phyloP scores from a whole-genome alignment of 1,140 invertebrate genomes.

The Luehdorfia chinensis region DNA sequence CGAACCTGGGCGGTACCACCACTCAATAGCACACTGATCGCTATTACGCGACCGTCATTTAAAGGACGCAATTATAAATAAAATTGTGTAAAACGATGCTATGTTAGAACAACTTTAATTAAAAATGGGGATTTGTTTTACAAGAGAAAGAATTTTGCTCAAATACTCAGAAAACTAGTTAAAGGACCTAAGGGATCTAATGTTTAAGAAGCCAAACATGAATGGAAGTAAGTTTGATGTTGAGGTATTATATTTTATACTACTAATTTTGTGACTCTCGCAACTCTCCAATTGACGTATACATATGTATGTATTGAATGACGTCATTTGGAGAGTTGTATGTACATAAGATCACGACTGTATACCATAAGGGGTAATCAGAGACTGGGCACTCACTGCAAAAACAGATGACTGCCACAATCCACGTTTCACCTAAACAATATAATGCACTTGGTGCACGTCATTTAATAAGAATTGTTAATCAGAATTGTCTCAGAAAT shows the following conservation, averaged over 20 bases:
- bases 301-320: not conserved
- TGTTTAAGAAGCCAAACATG: constrained; percentile 16
- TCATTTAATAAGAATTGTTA: not conserved
- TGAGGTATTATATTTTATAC: not conserved
- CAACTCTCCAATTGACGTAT: not conserved
- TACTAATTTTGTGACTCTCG: not conserved
- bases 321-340: not conserved
- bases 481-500: not conserved
- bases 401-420: too few relatives aligned
- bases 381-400: too few relatives aligned
- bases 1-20: too few relatives aligned
- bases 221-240: constrained; percentile 10
- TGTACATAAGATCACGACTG: not conserved
- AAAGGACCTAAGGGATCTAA: constrained; percentile 8
- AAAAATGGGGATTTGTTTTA: constrained; percentile 1
- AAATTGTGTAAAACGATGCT: too few relatives aligned
- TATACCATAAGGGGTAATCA: too few relatives aligned
- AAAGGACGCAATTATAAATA: too few relatives aligned
- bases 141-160: constrained; percentile 1
- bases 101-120: too few relatives aligned
- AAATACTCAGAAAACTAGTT: constrained; percentile 17
- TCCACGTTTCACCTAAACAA: too few relatives aligned
- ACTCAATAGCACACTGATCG: too few relatives aligned
- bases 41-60: too few relatives aligned
- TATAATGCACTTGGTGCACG: too few relatives aligned